Conservation (phyloP, 2,888 invertebrate genomes). For the Taphrorychus bicolor region DNA sequence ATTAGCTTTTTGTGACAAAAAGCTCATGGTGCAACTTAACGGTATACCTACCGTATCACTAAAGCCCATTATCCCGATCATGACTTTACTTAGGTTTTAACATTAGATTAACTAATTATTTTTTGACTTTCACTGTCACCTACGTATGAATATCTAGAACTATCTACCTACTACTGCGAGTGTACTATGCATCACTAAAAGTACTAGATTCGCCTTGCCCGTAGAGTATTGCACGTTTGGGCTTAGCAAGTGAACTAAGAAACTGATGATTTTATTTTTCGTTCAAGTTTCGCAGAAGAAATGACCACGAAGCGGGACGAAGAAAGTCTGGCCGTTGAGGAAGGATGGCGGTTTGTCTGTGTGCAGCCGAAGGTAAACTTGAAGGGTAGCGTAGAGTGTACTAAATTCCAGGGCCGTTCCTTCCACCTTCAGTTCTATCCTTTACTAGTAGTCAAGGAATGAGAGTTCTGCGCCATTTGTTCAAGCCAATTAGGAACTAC, state of each 20-base stretch:
- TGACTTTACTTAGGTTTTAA: conserved; percentile 20
- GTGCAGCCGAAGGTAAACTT: background rate
- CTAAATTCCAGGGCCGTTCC: no score
- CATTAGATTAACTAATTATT: conserved; percentile 30
- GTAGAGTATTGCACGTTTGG: conserved; percentile 55
- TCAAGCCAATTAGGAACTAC: no score
- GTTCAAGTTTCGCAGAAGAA: conserved; percentile 51
- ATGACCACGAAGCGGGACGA: background rate
- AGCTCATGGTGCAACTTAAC: no score
- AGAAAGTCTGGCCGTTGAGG: background rate
- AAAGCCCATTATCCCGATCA: background rate
- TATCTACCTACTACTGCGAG: conserved; percentile 54
- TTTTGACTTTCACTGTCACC: conserved; percentile 28
- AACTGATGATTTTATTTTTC: conserved; percentile 54
- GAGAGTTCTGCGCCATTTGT: no score
- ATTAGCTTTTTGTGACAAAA: background rate
- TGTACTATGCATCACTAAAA: conserved; percentile 55
- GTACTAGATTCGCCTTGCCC: conserved; percentile 50
- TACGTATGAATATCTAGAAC: no score
- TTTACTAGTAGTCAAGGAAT: no score
- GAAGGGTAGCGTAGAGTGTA: no score
- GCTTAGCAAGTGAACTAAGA: conserved; percentile 42
- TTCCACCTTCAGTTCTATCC: no score
- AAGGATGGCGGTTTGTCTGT: no score
- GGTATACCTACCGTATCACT: no score